Base-by-base conservation (phyloP, 2,888 invertebrate species). In the Tetranychus piercei region DNA sequence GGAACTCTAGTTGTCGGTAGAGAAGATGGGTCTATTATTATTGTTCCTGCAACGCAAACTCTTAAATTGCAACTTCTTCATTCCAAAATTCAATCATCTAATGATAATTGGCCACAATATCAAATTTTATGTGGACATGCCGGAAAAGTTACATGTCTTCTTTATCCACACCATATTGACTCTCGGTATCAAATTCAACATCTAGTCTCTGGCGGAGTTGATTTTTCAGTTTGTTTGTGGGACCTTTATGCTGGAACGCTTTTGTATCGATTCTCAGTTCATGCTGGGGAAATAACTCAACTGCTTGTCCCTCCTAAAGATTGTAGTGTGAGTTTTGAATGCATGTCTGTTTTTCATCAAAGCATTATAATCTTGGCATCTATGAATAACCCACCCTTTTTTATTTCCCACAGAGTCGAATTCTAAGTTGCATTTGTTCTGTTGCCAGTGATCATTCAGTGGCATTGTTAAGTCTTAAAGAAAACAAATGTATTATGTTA, bases 381-480 rank as follows among this genome's bases (percentile, higher is more conserved):
- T 73, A 34, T 72, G 55, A 71, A 76, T 44, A 55, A 22, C 64
- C 18, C 44, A 73, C 64, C 71, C 23, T n/a, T 34, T 74, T 45
- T 71, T 80, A 80, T 79, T 74, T 83, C 83, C 86, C 5, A 55
- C 55, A 94, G 93, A 86, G 90, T 7, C 87, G 96, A 72, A 90
- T 97, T 74, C 89, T 94, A 81, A 92, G 94, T 80, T 94, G 94
- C 80, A 88, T 97, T 74, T 96, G 96, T 82, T 92, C 95, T 3
- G 94, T 99, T 4, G 96, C 96, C 0, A 92, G 92, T 0, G 99
- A 99, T 82, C 96, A 99, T 84, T 95, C 96, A 34, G 96, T 97
- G 0, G 93, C 96, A 0, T 85, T 99, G 75, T 85, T 99, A 2
- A 94, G 94, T 81, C 83, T 95, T 43, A 87, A 90, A 34, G 97